A percentile compares a stretch with the other conserved stretches of the same genome.
phyloP scores from a whole-genome alignment of 2,888 invertebrate species.

The Tanaodytes sp. region DNA sequence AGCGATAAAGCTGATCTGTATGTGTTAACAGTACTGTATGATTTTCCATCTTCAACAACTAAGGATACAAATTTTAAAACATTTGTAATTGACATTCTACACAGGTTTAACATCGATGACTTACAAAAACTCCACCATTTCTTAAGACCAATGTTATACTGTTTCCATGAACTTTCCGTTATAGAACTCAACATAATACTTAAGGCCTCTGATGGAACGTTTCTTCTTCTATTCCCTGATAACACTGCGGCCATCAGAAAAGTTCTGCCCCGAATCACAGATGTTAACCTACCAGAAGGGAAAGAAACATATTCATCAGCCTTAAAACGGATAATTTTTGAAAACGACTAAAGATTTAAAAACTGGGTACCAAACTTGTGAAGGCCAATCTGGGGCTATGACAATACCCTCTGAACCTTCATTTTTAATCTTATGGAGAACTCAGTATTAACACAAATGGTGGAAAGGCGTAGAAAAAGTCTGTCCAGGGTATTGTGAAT shows the following conservation, averaged over 20 bases:
- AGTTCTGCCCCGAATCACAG: slow-evolving; percentile 7
- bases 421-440: slow-evolving; percentile 59
- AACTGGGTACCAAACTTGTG: slow-evolving; percentile 58
- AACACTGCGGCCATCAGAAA: slow-evolving; percentile 27
- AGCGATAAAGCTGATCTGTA: not conserved
- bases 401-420: slow-evolving; percentile 62
- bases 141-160: not conserved
- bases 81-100: not conserved
- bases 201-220: slow-evolving; percentile 8
- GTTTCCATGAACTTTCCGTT: slow-evolving; percentile 8
- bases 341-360: slow-evolving; percentile 22
- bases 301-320: slow-evolving; percentile 8
- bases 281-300: slow-evolving; percentile 10
- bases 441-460: slow-evolving; percentile 59
- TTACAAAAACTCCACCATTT: slow-evolving; percentile 1
- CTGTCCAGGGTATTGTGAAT: not conserved
- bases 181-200: not conserved
- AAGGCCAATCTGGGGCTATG: slow-evolving; percentile 61
- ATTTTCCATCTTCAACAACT: not conserved
- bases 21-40: slow-evolving; percentile 1
- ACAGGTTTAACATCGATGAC: not conserved
- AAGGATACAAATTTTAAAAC: not conserved
- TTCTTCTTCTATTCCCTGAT: slow-evolving; percentile 30
- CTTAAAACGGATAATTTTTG: slow-evolving; percentile 31
- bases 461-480: slow-evolving; percentile 59